A percentile compares a stretch with the other conserved stretches of the same genome.
Evolutionary conservation across 2,888 invertebrate genomes (phyloP).

Genomic region (Steromphala cineraria): DNA sequence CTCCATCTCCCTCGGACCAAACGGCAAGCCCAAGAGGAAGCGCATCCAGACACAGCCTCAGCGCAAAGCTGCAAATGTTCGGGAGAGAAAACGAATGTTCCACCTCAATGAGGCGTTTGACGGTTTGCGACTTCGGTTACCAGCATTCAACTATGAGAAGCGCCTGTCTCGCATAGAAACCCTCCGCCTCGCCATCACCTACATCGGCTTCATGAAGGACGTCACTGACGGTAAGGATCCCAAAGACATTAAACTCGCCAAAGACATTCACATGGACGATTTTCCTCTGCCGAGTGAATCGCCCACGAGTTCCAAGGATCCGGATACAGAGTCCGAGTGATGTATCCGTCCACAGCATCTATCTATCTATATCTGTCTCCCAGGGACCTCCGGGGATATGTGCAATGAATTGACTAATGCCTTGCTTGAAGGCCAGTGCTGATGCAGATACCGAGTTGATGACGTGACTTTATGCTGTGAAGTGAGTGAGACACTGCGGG

Average conservation of each 20-base stretch:
- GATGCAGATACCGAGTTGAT: background rate
- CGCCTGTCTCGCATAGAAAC: slow-evolving; percentile 81
- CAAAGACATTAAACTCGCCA: slow-evolving; percentile 49
- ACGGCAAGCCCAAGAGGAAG: slow-evolving; percentile 63
- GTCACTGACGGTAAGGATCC: slow-evolving; percentile 76
- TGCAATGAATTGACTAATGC: background rate
- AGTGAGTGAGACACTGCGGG: too few relatives aligned
- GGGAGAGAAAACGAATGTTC: slow-evolving; percentile 69
- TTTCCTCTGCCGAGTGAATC: background rate
- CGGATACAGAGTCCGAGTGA: background rate
- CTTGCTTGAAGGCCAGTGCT: background rate
- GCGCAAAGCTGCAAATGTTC: slow-evolving; percentile 67
- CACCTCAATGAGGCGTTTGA: slow-evolving; percentile 69
- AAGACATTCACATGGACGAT: slow-evolving; percentile 24
- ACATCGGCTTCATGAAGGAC: slow-evolving; percentile 97
- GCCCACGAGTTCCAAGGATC: background rate
- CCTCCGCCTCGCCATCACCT: slow-evolving; percentile 93
- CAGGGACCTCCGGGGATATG: background rate
- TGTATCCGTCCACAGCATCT: too few relatives aligned
- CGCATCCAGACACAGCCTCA: slow-evolving; percentile 63
- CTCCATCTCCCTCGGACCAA: slow-evolving; percentile 23
- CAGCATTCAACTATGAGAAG: slow-evolving; percentile 71
- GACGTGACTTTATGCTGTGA: too few relatives aligned
- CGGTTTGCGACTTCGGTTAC: slow-evolving; percentile 62
- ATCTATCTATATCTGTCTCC: background rate